Conservation (phyloP, 2,113 vertebrate species). For the Nothoprocta pentlandii region DNA sequence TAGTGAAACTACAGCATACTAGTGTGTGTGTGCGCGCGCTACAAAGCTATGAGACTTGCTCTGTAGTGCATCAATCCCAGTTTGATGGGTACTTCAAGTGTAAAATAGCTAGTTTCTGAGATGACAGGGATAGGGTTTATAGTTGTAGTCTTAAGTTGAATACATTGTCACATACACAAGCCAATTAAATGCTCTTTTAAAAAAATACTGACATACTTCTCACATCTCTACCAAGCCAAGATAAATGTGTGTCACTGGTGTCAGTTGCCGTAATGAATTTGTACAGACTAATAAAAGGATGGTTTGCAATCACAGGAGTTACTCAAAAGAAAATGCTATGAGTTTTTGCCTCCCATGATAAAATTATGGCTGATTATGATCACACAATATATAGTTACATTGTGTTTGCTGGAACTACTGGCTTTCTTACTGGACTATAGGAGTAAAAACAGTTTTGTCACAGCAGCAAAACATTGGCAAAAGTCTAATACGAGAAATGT, state of each 20-base stretch:
- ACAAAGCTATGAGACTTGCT: not conserved
- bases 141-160: not conserved
- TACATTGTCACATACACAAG: not conserved
- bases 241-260: not conserved
- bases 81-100: not conserved
- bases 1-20: not conserved
- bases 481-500: not conserved
- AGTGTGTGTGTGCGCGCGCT: not conserved
- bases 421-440: not conserved
- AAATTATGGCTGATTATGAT: not conserved
- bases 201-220: not conserved
- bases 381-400: rapidly evolving
- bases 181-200: not conserved
- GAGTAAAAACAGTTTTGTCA: not conserved
- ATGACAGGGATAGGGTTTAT: not conserved
- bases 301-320: not conserved
- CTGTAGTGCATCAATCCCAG: not conserved
- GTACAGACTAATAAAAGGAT: rapidly evolving
- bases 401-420: not conserved
- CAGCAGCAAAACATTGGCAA: not conserved
- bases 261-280: not conserved
- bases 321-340: not conserved
- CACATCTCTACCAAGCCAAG: not conserved
- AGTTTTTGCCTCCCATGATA: rapidly evolving
- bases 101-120: not conserved